Base-by-base conservation (phyloP, 2,888 invertebrate genomes). In the Deroplatys truncata region DNA sequence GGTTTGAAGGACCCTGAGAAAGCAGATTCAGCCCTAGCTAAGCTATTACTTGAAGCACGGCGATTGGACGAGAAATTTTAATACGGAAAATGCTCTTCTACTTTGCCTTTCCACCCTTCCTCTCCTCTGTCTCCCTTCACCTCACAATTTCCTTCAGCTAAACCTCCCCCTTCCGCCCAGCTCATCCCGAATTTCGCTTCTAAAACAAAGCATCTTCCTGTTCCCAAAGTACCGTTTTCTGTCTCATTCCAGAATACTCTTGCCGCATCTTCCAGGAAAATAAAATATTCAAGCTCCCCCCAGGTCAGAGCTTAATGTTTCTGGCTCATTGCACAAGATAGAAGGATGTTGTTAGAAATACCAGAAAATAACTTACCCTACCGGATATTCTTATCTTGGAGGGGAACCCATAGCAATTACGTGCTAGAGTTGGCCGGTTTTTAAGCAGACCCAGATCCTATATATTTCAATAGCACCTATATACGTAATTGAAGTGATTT, bases 61-160 rank as follows among this genome's bases (percentile, higher is more conserved):
- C 88, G 49, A 89, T 88, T 89, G 88, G 89, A 89, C 89, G 89
- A 89, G 89, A 88, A 89, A 88, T 88, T 89, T 84, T 87, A 87
- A 89, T 89, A 88, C 86, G 88, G 56, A 88, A 89, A 89, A 89
- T 88, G 84, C 87, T 86, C 87, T 86, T 87, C 72, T 28, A 29
- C 31, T 49, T 85, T 49, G 85, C 35, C 88, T 31, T 88, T 28
- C 84, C 2, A 82, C 88, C 88, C 84, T 84, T 43, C 16, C 28
- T n/a, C 28, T 85, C 88, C 25, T 85, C 15, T 72, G 3, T 43
- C 88, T 84, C 49, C 43, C 43, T 15, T 28, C 20, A n/a, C 85
- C 85, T 49, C 28, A 43, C 84, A 83, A 35, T 88, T 88, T 84
- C 84, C 49, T 84, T 88, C 88, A 35, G 43, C 83, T 84, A 88